Base-by-base conservation (phyloP, 92 coral and sea anemone genomes). In the Palythoa heliodiscus region DNA sequence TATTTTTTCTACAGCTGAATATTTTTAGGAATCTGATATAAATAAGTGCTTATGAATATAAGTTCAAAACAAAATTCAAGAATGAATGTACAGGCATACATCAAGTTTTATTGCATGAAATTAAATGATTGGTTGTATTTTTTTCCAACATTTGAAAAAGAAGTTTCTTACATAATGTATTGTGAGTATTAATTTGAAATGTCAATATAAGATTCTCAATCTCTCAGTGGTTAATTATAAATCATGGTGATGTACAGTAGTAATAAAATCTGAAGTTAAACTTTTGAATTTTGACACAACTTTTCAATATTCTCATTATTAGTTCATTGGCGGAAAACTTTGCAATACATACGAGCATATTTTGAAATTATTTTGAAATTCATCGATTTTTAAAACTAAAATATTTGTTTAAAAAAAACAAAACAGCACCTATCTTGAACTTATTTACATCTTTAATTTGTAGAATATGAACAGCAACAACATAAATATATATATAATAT, bases 401-500 rank as follows among this genome's bases (percentile, higher is more conserved):
- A 66, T 23, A 66, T 20, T 20, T 7, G 71, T 66, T 66, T 19
- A 66, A 66, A 66, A 4, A 3, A 66, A 20, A 10, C 71, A 66
- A 66, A 23, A 19, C 71, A 19, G 38, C 71, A 66, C 71, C 37
- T 66, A 66, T 9, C 19, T 66, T 66, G 71, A 66, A 66, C 71
- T 66, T 61, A 61, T 61, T 4, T 23, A 22, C 38, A 19, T 23
- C 71, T 66, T 66, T 13, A 4, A 19, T 66, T 66, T 23, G 71
- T 29, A 66, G 38, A 66, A 19, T 66, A 66, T 66, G 71, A 66
- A 66, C 71, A 66, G 71, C 71, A 66, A 66, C 71, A 66, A 66
- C 71, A 71, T 14, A 22, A 16, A 47, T 40, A 40, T n/a, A n/a
- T n/a, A n/a, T n/a, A n/a, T n/a, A n/a, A n/a, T n/a, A n/a, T n/a